Conservation (phyloP, 2,888 invertebrate genomes). For the Morpho deidamia region DNA sequence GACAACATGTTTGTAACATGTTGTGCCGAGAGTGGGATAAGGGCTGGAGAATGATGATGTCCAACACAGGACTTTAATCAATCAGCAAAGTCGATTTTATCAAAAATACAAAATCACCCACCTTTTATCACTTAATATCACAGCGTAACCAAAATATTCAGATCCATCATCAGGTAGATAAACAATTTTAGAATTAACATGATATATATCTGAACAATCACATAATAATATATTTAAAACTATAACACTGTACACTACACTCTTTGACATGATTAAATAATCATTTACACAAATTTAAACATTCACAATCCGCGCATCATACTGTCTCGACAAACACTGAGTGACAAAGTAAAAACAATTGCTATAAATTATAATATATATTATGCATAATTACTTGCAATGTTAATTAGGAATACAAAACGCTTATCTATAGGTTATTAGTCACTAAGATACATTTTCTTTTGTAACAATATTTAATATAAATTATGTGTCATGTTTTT, state of each 20-base stretch:
- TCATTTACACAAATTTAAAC: background rate
- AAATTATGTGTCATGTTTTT: too few species aligned
- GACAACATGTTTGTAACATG: too few species aligned
- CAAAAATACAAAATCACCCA: background rate
- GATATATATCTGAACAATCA: conserved; percentile 38
- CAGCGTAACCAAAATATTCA: conserved; percentile 53
- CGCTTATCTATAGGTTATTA: too few species aligned
- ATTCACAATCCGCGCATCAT: too few species aligned
- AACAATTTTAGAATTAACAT: conserved; percentile 43
- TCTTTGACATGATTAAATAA: background rate
- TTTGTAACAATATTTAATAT: too few species aligned
- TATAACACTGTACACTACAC: conserved; percentile 2
- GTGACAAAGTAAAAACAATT: too few species aligned
- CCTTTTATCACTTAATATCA: conserved; percentile 31
- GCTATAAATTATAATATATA: too few species aligned
- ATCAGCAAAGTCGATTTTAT: background rate
- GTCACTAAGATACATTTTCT: too few species aligned
- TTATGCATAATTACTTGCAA: too few species aligned
- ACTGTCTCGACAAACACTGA: too few species aligned
- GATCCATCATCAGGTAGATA: conserved; percentile 38
- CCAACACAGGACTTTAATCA: background rate
- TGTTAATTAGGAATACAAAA: too few species aligned
- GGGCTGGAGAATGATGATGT: background rate
- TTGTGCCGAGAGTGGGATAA: background rate
- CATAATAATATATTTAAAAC: conserved; percentile 1